These are phyloP conservation scores for Ophion ellenae DNA, from an alignment of 2,888 invertebrate genomes.

Conservation along the genomic window DNA sequence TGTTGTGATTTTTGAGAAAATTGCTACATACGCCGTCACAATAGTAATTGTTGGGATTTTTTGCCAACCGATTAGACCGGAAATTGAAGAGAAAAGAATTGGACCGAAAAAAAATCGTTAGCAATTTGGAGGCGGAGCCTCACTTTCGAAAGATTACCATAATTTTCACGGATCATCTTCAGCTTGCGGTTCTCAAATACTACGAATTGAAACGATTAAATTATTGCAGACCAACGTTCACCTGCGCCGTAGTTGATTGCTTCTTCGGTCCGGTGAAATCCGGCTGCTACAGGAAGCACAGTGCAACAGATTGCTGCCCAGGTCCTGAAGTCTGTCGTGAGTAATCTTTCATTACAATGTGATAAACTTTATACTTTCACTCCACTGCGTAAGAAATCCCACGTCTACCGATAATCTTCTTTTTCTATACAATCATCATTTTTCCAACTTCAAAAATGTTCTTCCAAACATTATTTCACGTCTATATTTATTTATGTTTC, in stretches of 20 bases:
- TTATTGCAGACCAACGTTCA: constrained; percentile 68
- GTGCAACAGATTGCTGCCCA: constrained; percentile 68
- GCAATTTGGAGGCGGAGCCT: too few relatives aligned
- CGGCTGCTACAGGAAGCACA: constrained; percentile 69
- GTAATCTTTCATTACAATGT: constrained; percentile 49
- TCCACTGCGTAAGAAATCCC: background rate
- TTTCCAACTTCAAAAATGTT: background rate
- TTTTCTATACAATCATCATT: background rate
- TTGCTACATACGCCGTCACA: too few relatives aligned
- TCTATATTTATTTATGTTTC: background rate
- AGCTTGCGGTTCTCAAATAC: background rate
- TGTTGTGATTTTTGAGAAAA: too few relatives aligned
- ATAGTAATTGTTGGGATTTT: too few relatives aligned
- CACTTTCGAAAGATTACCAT: too few relatives aligned
- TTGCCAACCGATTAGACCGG: too few relatives aligned
- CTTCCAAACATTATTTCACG: background rate
- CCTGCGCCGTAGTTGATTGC: constrained; percentile 74
- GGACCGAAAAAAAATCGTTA: too few relatives aligned
- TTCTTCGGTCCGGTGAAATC: background rate
- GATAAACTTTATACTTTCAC: too few relatives aligned
- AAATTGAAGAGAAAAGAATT: too few relatives aligned
- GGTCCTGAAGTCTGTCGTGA: constrained; percentile 74
- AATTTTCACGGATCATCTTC: background rate
- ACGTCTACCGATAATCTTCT: background rate
- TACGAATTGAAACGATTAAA: background rate